A percentile compares a stretch with the other conserved stretches of the same genome.
These are phyloP conservation scores for Acrobasis suavella DNA, from an alignment of 2,888 invertebrate species.

Conservation along the genomic window DNA sequence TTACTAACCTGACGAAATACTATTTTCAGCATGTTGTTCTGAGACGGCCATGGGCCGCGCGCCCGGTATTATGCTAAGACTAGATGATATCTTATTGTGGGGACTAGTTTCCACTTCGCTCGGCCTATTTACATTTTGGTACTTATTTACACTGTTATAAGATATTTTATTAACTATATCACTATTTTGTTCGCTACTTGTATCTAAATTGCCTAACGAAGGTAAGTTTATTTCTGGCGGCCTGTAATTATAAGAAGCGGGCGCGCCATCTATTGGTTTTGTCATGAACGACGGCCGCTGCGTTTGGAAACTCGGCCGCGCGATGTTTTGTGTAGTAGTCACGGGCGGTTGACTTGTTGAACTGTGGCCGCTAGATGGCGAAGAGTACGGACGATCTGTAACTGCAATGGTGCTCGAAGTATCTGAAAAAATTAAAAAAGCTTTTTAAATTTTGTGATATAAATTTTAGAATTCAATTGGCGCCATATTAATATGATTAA, in stretches of 20 bases:
- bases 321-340: constrained; percentile 58
- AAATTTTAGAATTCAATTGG: not conserved
- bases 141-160: constrained; percentile 81
- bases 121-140: constrained; percentile 81
- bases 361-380: constrained; percentile 63
- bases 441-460: not conserved
- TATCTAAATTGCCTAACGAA: constrained; percentile 71
- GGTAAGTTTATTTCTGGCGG: constrained; percentile 77
- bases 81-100: constrained; percentile 82
- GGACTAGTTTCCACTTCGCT: constrained; percentile 79
- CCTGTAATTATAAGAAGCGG: constrained; percentile 67
- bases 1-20: constrained; percentile 69
- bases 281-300: constrained; percentile 79
- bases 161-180: constrained; percentile 81
- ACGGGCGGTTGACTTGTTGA: constrained; percentile 53
- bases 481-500: too few relatives aligned
- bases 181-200: constrained; percentile 80
- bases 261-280: constrained; percentile 79
- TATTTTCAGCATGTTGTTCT: constrained; percentile 75
- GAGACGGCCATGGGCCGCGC: constrained; percentile 78
- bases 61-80: constrained; percentile 77
- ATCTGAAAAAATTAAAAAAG: constrained; percentile 53
- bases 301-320: constrained; percentile 67
- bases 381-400: constrained; percentile 62
- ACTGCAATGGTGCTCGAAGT: constrained; percentile 55